Percentiles rank a stretch among this genome's conserved stretches.
Conservation (phyloP, 1,140 invertebrate genomes). For the Drosophila sechellia region DNA sequence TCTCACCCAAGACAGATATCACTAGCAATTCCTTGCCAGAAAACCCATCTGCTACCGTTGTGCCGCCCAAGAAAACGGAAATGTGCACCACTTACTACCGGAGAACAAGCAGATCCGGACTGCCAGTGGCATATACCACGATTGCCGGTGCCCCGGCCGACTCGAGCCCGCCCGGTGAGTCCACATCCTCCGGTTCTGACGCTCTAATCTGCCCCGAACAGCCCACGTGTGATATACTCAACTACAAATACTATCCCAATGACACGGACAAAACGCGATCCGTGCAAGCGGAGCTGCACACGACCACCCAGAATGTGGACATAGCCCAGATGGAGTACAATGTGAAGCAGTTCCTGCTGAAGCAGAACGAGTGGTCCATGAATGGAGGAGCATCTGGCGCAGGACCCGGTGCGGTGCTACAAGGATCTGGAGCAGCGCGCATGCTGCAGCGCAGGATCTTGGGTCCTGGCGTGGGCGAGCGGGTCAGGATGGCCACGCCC, state of each 20-base stretch:
- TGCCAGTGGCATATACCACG: constrained; percentile 77
- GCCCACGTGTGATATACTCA: constrained; percentile 84
- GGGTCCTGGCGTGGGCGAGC: constrained; percentile 72
- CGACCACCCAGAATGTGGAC: constrained; percentile 84
- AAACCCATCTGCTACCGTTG: neutral
- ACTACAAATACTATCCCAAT: constrained; percentile 83
- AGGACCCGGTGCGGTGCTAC: constrained; percentile 55
- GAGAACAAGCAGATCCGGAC: constrained; percentile 73
- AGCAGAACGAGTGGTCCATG: constrained; percentile 87
- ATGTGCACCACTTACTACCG: constrained; percentile 75
- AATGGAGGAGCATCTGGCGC: constrained; percentile 40
- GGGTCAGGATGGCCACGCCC: constrained; percentile 68
- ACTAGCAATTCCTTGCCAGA: constrained; percentile 65
- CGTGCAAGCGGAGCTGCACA: constrained; percentile 78
- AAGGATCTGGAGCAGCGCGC: neutral
- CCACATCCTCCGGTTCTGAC: constrained; percentile 55
- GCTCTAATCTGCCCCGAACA: constrained; percentile 71
- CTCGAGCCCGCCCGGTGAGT: constrained; percentile 8
- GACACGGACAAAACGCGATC: constrained; percentile 78
- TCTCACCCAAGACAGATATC: constrained; percentile 76
- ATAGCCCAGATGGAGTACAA: constrained; percentile 88
- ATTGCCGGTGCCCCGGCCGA: constrained; percentile 11
- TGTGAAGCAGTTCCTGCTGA: constrained; percentile 87
- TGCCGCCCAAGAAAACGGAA: constrained; percentile 50
- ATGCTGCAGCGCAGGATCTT: constrained; percentile 61